Evolutionary conservation across 2,113 vertebrate species (phyloP), one percentile per base, ranked within the genome.

Genomic region (Plestiodon gilberti): DNA sequence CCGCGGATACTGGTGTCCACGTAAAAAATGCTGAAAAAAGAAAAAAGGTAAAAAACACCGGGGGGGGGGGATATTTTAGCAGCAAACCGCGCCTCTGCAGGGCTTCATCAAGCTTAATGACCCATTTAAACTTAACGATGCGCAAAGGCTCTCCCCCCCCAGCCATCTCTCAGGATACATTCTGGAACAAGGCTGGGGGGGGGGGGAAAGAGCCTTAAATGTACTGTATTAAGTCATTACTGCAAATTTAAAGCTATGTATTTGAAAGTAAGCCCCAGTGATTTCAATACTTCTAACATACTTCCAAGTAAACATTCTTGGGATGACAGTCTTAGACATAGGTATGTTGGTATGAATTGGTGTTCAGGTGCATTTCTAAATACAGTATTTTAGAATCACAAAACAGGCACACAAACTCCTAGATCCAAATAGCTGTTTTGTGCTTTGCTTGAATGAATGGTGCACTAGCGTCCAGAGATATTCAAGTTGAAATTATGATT

Each of bases 381-480:
- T 78, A n/a, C n/a, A n/a, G n/a, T n/a, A 35, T 69, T 57, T 69
- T 69, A 70, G 17, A 81, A 33, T 18, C 35, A 70, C 40, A 90
- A 23, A 89, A 67, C 14, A 17, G 65, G 7, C 74, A 59, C 52
- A 48, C 11, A 55, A 87, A 90, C 59, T 40, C 73, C 3, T 76
- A 79, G n/a, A 92, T 57, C 77, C 65, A 55, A 84, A 57, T 78
- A 82, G 52, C 75, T 81, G 15, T 52, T 55, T 81, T 81, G 0
- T 33, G 78, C 43, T 43, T 55, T 79, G 57, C n/a, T 74, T 0
- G 70, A 40, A 75, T 70, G 70, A 0, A 0, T 25, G 55, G 28
- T 1, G 17, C 22, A 7, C 28, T 10, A 30, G 64, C 13, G 8
- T n/a, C 35, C 33, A 18, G 30, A n/a, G 3, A 0, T 77, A 35